Evolutionary conservation across 1,140 invertebrate species (phyloP), one percentile per base, ranked within the genome.

Genomic region (Dolichoris vasculosae): DNA sequence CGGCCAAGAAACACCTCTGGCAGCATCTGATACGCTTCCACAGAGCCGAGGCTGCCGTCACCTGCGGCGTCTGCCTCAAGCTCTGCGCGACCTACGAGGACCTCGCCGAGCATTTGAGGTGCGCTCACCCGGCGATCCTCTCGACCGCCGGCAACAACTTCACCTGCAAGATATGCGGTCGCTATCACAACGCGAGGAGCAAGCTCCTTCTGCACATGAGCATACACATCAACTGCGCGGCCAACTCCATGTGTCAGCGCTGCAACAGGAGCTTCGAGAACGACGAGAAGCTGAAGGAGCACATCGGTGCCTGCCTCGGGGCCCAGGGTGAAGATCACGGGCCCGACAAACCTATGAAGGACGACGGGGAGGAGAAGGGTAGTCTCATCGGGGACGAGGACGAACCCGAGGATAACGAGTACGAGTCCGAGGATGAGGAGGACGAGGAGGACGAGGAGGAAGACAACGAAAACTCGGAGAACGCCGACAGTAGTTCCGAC

Each of bases 21-120:
- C 95, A 95, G 87, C 95, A 95, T 88, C 90, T 95, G 35, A 95
- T 95, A 48, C 90, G 95, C 15, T 95, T 94, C 86, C 95, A 95
- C 89, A 92, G 94, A 46, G 89, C 91, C 3, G 94, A 94, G 83
- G 94, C 95, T 0, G 94, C 94, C 0, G 94, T 94, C 0, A 94
- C 95, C 3, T 95, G 95, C 84, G 95, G 95, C 0, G 95, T 95
- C 51, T 95, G 95, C 85, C 86, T 95, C 26, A 94, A 95, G 88
- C 91, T 95, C 0, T 95, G 95, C 87, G 89, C 89, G 13, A 92
- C 90, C 32, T 95, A 95, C 84, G 88, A 92, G 30, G 89, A 92
- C 67, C 87, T 95, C 0, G 92, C 94, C n/a, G 90, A 93, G n/a
- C 95, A 95, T 87, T 87, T 95, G 32, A 93, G 92, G 71, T 90